A percentile compares a stretch with the other conserved stretches of the same genome.
Conservation (phyloP, 2,113 vertebrate genomes). For the Crotophaga sulcirostris region DNA sequence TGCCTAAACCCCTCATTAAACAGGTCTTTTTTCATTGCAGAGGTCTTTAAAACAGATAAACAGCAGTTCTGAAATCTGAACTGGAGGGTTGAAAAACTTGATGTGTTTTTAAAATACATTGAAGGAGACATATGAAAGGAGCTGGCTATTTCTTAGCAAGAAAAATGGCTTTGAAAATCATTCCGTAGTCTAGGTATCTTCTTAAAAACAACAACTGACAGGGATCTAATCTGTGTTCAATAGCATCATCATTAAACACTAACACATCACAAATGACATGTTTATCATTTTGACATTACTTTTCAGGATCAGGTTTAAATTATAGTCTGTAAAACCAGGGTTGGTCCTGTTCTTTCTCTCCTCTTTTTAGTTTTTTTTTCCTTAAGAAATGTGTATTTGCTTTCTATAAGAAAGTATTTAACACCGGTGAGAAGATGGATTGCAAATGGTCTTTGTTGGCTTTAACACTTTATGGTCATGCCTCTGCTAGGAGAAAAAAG, state of each 20-base stretch:
- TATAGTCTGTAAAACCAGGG: slow-evolving; percentile 39
- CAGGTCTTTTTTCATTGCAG: slow-evolving; percentile 4
- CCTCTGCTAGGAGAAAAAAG: background rate
- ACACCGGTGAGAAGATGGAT: slow-evolving; percentile 24
- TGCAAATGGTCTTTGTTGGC: background rate
- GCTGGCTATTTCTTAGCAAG: slow-evolving; percentile 77
- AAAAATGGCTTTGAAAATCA: slow-evolving; percentile 81
- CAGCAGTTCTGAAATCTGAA: slow-evolving; percentile 41
- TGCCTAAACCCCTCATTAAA: slow-evolving; percentile 40
- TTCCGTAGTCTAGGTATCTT: slow-evolving; percentile 69
- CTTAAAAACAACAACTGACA: slow-evolving; percentile 84
- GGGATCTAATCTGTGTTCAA: slow-evolving; percentile 82
- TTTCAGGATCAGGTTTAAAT: slow-evolving; percentile 65
- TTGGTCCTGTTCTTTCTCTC: background rate
- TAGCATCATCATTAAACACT: slow-evolving; percentile 83
- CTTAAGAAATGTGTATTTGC: background rate
- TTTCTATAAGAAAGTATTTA: slow-evolving; percentile 43
- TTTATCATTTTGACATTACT: slow-evolving; percentile 81
- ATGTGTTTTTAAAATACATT: slow-evolving; percentile 75
- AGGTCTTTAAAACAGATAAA: slow-evolving; percentile 57
- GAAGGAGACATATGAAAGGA: slow-evolving; percentile 4
- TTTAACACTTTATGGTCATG: slow-evolving; percentile 21
- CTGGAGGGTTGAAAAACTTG: slow-evolving; percentile 55
- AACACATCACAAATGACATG: slow-evolving; percentile 75
- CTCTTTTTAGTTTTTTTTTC: background rate